Evolutionary conservation across 2,888 invertebrate genomes (phyloP).

Genomic region (Tuta absoluta): DNA sequence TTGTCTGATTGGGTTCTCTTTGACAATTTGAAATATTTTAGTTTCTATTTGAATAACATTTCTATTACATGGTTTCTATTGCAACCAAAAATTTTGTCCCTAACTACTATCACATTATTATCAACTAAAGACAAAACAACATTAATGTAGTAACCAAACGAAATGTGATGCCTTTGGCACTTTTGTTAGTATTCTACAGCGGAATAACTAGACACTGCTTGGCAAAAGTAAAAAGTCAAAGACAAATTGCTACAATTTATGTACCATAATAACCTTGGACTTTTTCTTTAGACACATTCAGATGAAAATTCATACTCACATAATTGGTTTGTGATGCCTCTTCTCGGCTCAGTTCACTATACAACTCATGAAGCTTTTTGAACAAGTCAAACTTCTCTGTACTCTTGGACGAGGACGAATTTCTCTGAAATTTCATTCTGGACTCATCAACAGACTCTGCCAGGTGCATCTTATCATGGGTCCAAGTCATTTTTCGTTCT

Average conservation of each 20-base stretch:
- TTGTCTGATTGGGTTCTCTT: not conserved
- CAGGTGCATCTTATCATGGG: constrained; percentile 76
- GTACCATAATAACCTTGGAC: not conserved
- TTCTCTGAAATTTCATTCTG: constrained; percentile 74
- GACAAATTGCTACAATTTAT: not conserved
- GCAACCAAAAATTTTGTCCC: not conserved
- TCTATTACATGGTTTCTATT: not conserved
- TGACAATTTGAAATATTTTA: not conserved
- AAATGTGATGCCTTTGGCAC: not conserved
- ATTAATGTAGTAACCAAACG: not conserved
- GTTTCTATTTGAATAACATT: not conserved
- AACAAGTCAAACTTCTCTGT: constrained; percentile 76
- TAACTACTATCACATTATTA: not conserved
- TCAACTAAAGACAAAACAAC: not conserved
- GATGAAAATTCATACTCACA: constrained; percentile 56
- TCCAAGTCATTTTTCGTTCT: constrained; percentile 81
- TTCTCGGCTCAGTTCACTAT: constrained; percentile 73
- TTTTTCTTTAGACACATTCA: not conserved
- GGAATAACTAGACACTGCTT: not conserved
- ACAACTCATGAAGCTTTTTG: constrained; percentile 76
- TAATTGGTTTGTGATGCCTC: constrained; percentile 70
- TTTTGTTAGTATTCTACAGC: not conserved
- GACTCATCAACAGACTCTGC: constrained; percentile 76
- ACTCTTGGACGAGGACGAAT: constrained; percentile 63
- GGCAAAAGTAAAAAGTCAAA: not conserved